Percentiles rank a stretch among this genome's conserved stretches.
These are phyloP conservation scores for Minunthozetes semirufus DNA, from an alignment of 2,888 invertebrate species.

Conservation along the genomic window DNA sequence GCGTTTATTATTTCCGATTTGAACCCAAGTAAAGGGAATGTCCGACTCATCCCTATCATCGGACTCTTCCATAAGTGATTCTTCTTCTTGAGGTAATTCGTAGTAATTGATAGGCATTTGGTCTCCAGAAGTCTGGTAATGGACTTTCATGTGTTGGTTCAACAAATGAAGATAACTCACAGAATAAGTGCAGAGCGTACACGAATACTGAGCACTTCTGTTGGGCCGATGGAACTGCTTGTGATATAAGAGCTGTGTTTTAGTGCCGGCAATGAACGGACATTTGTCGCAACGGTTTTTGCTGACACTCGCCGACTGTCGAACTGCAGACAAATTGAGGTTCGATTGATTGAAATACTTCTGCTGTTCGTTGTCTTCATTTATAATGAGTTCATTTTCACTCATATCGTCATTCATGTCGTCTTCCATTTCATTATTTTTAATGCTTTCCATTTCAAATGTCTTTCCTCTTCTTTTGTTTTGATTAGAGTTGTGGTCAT, in stretches of 20 bases:
- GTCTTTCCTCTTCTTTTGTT: neutral
- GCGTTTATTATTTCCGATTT: constrained; percentile 62
- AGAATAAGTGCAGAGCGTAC: constrained; percentile 71
- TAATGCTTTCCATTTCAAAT: neutral
- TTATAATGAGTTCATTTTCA: constrained; percentile 3
- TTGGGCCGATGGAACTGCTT: constrained; percentile 71
- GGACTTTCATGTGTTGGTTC: constrained; percentile 74
- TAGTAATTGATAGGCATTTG: constrained; percentile 17
- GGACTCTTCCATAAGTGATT: constrained; percentile 13
- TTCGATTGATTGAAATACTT: neutral
- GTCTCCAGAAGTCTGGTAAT: constrained; percentile 48
- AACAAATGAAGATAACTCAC: constrained; percentile 68
- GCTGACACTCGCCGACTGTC: constrained; percentile 53
- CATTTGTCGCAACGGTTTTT: constrained; percentile 65
- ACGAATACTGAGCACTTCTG: constrained; percentile 68
- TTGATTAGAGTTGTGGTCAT: constrained; percentile 36
- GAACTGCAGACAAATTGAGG: neutral
- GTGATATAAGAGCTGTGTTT: constrained; percentile 76
- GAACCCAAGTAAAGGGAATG: constrained; percentile 55
- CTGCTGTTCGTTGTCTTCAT: neutral
- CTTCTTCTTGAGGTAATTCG: constrained; percentile 32
- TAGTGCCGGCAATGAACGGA: constrained; percentile 76
- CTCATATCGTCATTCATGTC: neutral
- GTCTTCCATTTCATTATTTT: neutral
- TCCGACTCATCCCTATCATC: constrained; percentile 35